phyloP scores from a whole-genome alignment of 2,113 vertebrate genomes.

The Microcebus lehilahytsara region DNA sequence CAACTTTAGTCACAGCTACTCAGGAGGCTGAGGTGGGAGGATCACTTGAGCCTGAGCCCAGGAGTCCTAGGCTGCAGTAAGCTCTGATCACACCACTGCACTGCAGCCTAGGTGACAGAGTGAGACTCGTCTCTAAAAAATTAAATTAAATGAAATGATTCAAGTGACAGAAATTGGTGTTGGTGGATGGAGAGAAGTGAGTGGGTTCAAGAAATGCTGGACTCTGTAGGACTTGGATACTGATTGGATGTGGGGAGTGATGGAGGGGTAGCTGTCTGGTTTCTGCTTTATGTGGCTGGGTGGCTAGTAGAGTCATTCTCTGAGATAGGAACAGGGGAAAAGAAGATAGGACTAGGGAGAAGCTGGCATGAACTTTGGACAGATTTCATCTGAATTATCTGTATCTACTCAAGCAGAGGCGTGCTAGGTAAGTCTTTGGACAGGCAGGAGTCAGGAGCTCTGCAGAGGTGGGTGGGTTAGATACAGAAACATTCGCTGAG shows the following conservation, averaged over 20 bases:
- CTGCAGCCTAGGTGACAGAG: too few relatives aligned
- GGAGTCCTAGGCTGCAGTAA: too few relatives aligned
- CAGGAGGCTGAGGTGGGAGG: too few relatives aligned
- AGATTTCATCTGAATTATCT: not conserved
- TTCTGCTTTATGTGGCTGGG: not conserved
- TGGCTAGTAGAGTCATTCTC: not conserved
- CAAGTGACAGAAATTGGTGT: not conserved
- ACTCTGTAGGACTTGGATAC: too few relatives aligned
- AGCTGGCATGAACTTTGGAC: not conserved
- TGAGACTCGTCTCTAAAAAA: too few relatives aligned
- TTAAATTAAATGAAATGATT: not conserved
- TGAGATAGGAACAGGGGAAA: not conserved
- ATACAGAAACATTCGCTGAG: not conserved
- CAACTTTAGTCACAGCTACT: too few relatives aligned
- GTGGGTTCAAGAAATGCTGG: not conserved
- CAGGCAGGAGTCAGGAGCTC: not conserved
- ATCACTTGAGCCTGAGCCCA: too few relatives aligned
- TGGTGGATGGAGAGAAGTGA: not conserved
- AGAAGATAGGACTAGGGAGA: not conserved
- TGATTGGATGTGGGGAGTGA: not conserved
- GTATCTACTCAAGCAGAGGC: not conserved
- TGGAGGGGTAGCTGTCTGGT: not conserved
- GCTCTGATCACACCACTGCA: too few relatives aligned
- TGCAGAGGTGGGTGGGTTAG: not conserved
- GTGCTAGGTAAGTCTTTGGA: not conserved